Conservation (phyloP, 2,113 vertebrate genomes). For the Crotalus viridis region DNA sequence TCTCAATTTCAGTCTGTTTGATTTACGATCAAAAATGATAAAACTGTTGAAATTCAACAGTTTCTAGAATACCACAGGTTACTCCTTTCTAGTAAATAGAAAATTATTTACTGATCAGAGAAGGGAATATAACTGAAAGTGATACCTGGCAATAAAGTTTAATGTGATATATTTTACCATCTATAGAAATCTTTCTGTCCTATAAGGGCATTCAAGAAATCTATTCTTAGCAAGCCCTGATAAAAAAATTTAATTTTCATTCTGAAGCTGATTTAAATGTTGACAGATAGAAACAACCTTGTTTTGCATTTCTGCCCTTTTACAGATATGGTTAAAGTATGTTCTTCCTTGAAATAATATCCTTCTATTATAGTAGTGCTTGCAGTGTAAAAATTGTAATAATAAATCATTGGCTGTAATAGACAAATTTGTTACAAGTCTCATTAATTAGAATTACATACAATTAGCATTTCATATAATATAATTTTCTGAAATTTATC, state of each 20-base stretch:
- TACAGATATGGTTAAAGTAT: rapidly evolving
- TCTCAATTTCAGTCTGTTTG: background rate
- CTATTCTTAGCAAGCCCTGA: slow-evolving; percentile 3
- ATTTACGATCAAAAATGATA: background rate
- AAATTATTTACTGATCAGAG: background rate
- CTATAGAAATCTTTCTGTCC: slow-evolving; percentile 1
- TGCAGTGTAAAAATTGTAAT: background rate
- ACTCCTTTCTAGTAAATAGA: background rate
- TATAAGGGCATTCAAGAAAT: background rate
- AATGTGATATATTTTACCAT: background rate
- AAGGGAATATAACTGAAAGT: slow-evolving; percentile 13
- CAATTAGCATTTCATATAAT: background rate
- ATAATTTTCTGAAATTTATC: background rate
- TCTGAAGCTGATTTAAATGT: slow-evolving; percentile 22
- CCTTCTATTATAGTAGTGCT: background rate
- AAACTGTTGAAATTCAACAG: background rate
- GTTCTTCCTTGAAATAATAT: background rate
- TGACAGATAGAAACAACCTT: slow-evolving; percentile 27
- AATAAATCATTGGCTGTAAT: background rate
- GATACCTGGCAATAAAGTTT: background rate
- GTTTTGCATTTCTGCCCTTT: background rate
- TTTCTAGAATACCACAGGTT: background rate
- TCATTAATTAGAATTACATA: background rate
- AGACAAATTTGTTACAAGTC: background rate
- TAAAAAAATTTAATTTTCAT: background rate